Conservation (phyloP, 2,113 vertebrate genomes). For the Pteropus alecto region DNA sequence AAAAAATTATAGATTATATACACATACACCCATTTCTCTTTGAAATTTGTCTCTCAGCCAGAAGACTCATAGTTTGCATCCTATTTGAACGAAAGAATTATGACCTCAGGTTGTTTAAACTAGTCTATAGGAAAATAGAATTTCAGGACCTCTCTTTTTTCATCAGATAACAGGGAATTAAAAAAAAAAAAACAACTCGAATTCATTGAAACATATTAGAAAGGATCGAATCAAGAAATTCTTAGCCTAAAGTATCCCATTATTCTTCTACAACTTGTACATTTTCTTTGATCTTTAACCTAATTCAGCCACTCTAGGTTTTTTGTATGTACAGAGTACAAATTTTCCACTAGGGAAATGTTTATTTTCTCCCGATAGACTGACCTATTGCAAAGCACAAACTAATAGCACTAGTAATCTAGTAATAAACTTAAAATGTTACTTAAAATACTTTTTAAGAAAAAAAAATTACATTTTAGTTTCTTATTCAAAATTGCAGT, state of each 20-base stretch:
- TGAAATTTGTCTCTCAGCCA: constrained; percentile 1
- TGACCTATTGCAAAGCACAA: background rate
- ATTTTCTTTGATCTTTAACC: constrained; percentile 19
- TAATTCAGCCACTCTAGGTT: background rate
- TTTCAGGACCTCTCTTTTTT: constrained; percentile 15
- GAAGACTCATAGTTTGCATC: background rate
- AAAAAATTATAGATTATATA: background rate
- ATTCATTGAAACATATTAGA: constrained; percentile 14
- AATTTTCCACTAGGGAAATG: background rate
- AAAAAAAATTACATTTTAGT: background rate
- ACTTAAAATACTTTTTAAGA: background rate
- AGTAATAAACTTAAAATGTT: background rate
- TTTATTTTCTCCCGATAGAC: constrained; percentile 7
- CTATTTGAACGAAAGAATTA: background rate
- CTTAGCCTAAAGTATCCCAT: background rate
- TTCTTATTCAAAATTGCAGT: background rate
- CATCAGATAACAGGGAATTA: background rate
- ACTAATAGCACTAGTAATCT: background rate
- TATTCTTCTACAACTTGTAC: background rate
- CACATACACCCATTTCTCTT: background rate
- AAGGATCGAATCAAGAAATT: background rate
- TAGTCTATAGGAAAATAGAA: background rate
- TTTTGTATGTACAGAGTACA: background rate
- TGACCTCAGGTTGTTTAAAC: background rate
- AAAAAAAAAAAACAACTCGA: constrained; percentile 5